Evolutionary conservation across 2,113 vertebrate species (phyloP), one percentile per base, ranked within the genome.

Genomic region (Sprattus sprattus): DNA sequence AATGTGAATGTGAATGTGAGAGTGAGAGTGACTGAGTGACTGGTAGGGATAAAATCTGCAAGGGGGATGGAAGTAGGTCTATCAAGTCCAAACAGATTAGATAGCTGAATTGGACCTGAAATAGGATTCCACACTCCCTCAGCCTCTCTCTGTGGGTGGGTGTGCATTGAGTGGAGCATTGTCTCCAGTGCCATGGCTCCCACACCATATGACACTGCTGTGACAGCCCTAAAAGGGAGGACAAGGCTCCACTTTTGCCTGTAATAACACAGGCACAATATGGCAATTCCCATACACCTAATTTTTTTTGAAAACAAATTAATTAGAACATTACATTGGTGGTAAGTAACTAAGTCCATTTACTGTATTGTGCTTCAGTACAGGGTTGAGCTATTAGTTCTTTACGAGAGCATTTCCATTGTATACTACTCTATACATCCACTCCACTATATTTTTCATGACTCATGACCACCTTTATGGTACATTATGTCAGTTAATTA

Each of bases 71-170:
- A 78, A 78, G 71, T 32, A 32, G 11, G 32, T 39, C 71, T 39
- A 39, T 78, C 25, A 78, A 78, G 28, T 78, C 71, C 25, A 78
- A 78, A 78, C 28, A 78, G 28, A 32, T 78, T 39, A 78, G 2
- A 78, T 32, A 39, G 39, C 39, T 39, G 39, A 39, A 39, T 39
- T 39, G 39, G 39, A 39, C 39, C 39, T 39, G 39, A 39, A 39
- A 39, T 15, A 32, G 15, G 32, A 45, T 32, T 83, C 28, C 52
- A 22, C 44, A 44, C 44, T 11, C 16, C 9, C 39, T 39, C 39
- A 39, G 39, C 39, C 8, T 54, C 46, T 82, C 46, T 50, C n/a
- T 82, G 82, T 82, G 82, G 46, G 25, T 81, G 81, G 15, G 39
- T 82, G 81, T 46, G 22, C 47, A 22, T 28, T 10, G 25, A 50